Base-by-base conservation (phyloP, 2,888 invertebrate genomes). In the Xestoiulus laeticollis region DNA sequence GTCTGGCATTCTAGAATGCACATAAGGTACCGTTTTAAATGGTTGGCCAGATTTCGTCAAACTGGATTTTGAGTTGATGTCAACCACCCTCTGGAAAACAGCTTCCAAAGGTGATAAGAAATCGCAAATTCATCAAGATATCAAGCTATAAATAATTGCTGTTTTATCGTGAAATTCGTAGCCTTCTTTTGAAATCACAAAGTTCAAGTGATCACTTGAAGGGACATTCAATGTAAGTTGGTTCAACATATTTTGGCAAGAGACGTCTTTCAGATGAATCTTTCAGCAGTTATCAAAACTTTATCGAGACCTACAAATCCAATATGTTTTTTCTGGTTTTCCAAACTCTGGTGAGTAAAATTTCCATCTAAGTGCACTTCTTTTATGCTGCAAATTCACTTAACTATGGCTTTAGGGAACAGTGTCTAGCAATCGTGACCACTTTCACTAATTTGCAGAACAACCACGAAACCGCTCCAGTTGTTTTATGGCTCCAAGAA, bases 321-420 rank as follows among this genome's bases (percentile, higher is more conserved):
- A 97, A 97, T 91, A 93, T 96, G 92, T 98, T 97, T 92, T 97
- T 98, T 92, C 98, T 97, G 97, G 97, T 96, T 91, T 97, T 97
- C 91, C 97, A 97, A 0, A 95, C 96, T 0, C 94, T 94, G 91
- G 93, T 93, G 89, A 90, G 90, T 87, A 8, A 38, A 38, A 0
- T 48, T 48, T 48, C 19, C 48, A 48, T 12, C 14, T 48, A n/a
- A n/a, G n/a, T n/a, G n/a, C n/a, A n/a, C n/a, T n/a, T 43, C 43
- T 43, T 43, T 43, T 43, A 43, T 8, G 43, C 43, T 43, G 43
- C 6, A 12, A 43, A 43, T n/a, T n/a, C n/a, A n/a, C n/a, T n/a
- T n/a, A n/a, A n/a, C n/a, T n/a, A n/a, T n/a, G 38, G 38, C 38
- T 0, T 38, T 38, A 8, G 8, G 8, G 14, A 48, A 6, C 48